Evolutionary conservation across 2,797 vertebrate genomes (phyloP).

Genomic region (Carapus acus): DNA sequence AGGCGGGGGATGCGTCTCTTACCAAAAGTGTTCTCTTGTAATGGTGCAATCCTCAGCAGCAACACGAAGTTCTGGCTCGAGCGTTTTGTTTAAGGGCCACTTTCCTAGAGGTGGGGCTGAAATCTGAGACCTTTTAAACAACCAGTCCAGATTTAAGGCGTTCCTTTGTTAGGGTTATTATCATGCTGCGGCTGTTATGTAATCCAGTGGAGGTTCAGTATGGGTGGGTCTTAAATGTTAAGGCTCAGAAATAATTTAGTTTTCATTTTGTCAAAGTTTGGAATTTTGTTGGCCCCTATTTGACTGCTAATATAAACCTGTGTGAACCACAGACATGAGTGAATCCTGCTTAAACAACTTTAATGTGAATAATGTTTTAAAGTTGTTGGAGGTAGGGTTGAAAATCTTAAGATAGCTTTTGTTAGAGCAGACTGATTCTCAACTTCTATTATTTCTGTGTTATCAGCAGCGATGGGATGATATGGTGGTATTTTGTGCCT

Average conservation of each 20-base stretch:
- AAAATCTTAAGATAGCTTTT: no score
- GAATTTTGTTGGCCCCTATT: background rate
- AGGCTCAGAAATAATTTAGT: background rate
- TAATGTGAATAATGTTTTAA: no score
- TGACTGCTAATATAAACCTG: no score
- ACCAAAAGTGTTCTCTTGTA: constrained; percentile 30
- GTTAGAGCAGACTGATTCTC: no score
- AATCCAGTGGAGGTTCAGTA: constrained; percentile 21
- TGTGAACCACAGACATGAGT: no score
- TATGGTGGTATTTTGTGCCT: no score
- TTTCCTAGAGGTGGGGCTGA: constrained; percentile 18
- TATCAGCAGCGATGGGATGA: no score
- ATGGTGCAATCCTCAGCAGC: no score
- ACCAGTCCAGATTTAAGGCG: constrained; percentile 11
- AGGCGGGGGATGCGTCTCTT: constrained; percentile 25
- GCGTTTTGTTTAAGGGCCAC: constrained; percentile 20
- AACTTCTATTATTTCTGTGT: no score
- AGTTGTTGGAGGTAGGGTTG: no score
- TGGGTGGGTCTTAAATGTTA: constrained; percentile 2
- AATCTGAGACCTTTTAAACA: constrained; percentile 33
- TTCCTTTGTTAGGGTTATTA: constrained; percentile 1
- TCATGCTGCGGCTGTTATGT: constrained; percentile 23
- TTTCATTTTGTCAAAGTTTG: constrained; percentile 7
- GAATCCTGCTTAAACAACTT: no score
- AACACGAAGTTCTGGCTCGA: constrained; percentile 23